phyloP scores from a whole-genome alignment of 2,113 vertebrate genomes.

The Etia nguti region DNA sequence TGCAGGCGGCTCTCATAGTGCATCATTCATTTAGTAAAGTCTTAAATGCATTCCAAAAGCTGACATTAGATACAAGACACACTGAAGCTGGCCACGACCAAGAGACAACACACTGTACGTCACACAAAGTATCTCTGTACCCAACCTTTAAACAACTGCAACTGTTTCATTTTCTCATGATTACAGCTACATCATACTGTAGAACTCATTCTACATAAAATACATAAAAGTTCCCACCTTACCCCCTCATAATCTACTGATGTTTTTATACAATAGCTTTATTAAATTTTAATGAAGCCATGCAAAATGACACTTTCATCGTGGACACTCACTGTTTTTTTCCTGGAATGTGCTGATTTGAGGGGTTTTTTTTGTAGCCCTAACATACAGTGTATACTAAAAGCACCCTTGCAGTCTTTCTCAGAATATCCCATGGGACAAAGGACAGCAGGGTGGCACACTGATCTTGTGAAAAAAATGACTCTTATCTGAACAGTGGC shows the following conservation, averaged over 20 bases:
- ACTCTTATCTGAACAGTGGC: constrained; percentile 49
- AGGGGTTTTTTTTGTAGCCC: constrained; percentile 44
- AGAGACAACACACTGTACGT: not conserved
- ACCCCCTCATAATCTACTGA: not conserved
- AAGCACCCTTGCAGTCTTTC: not conserved
- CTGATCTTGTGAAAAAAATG: constrained; percentile 50
- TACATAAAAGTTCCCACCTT: not conserved
- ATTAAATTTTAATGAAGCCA: not conserved
- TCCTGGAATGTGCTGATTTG: not conserved
- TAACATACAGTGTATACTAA: not conserved
- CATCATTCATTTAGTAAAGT: not conserved
- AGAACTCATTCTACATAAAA: not conserved
- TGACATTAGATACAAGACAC: not conserved
- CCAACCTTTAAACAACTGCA: not conserved
- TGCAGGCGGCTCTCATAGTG: not conserved
- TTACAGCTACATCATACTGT: not conserved
- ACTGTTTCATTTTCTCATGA: not conserved
- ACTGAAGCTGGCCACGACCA: not conserved
- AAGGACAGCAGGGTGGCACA: constrained; percentile 14
- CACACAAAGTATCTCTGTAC: not conserved
- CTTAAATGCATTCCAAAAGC: not conserved
- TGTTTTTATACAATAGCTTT: not conserved
- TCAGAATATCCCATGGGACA: constrained; percentile 26
- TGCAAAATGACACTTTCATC: not conserved
- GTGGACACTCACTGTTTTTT: not conserved